Evolutionary conservation across 2,797 vertebrate genomes (phyloP).

Genomic region (Lacerta bilineata): DNA sequence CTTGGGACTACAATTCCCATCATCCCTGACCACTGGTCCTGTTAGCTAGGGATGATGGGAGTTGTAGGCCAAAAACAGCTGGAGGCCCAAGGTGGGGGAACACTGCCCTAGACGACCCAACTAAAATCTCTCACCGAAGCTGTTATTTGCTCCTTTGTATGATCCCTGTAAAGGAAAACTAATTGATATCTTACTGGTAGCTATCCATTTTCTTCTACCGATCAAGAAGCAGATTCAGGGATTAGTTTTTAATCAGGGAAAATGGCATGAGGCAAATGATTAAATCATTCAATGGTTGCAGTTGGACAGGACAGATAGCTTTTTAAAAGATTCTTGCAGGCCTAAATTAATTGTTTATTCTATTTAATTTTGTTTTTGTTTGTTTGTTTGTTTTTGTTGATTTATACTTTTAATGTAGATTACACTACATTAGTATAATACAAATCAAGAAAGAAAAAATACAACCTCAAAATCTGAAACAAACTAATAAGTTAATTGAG

Average conservation of each 20-base stretch:
- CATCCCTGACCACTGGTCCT: too few species aligned
- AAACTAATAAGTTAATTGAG: too few species aligned
- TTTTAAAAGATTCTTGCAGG: neutral
- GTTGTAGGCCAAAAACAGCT: too few species aligned
- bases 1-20: too few species aligned
- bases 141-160: neutral
- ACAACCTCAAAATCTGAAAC: too few species aligned
- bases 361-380: too few species aligned
- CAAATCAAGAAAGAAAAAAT: too few species aligned
- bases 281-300: neutral
- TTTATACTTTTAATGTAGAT: too few species aligned
- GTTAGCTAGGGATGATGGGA: too few species aligned
- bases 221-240: neutral
- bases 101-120: neutral
- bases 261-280: neutral
- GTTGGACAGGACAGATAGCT: neutral
- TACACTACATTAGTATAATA: too few species aligned
- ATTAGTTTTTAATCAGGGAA: neutral
- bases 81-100: too few species aligned
- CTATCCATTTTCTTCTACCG: neutral
- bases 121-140: neutral
- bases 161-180: neutral
- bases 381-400: too few species aligned
- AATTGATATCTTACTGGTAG: neutral
- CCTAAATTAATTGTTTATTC: neutral